phyloP scores from a whole-genome alignment of 1,140 invertebrate species.

The Trichoplusia ni region DNA sequence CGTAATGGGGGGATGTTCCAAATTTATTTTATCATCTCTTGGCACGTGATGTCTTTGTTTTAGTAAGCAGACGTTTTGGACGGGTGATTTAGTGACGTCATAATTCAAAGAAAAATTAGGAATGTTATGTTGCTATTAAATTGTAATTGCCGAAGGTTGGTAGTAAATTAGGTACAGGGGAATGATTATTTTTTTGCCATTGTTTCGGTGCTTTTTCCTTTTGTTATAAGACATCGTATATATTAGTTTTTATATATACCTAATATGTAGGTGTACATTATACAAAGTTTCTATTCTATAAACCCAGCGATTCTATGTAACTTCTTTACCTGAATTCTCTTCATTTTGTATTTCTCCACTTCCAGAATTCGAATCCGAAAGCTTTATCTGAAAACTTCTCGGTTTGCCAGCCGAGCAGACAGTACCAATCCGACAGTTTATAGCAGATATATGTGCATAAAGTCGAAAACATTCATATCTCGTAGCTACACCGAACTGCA shows the following conservation, averaged over 20 bases:
- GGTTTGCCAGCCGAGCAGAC: neutral
- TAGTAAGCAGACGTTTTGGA: constrained; percentile 43
- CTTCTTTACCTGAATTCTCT: too few species aligned
- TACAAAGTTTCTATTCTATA: too few species aligned
- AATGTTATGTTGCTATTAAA: constrained; percentile 17
- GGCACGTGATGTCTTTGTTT: constrained; percentile 75
- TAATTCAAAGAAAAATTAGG: constrained; percentile 33
- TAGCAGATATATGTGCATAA: constrained; percentile 16
- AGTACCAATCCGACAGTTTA: constrained; percentile 9
- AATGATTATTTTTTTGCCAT: neutral
- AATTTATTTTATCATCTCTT: constrained; percentile 80
- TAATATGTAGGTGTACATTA: too few species aligned
- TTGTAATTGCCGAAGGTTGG: constrained; percentile 15
- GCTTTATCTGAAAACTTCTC: constrained; percentile 9
- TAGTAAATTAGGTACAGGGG: neutral
- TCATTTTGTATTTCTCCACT: too few species aligned
- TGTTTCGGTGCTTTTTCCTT: too few species aligned
- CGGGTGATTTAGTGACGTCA: constrained; percentile 45
- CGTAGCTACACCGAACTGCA: too few species aligned
- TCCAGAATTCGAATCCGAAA: neutral
- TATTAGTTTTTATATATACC: too few species aligned
- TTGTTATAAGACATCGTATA: too few species aligned
- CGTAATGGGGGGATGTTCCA: constrained; percentile 76
- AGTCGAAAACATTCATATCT: constrained; percentile 21
- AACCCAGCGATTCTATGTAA: too few species aligned